phyloP scores from a whole-genome alignment of 2,113 vertebrate species.

The Apaloderma vittatum region DNA sequence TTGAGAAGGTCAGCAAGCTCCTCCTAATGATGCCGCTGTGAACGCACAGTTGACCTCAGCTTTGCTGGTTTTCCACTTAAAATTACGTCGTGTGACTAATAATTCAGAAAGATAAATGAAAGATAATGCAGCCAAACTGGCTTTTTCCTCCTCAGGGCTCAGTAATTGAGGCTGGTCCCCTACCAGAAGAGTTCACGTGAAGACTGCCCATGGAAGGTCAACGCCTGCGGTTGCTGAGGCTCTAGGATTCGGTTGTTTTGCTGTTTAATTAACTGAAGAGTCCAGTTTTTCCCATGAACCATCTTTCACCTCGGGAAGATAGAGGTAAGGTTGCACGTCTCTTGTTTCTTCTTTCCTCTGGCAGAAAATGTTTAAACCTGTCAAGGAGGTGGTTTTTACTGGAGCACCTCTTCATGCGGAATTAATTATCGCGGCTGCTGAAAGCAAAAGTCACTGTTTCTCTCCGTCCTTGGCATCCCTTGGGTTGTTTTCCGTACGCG shows the following conservation, averaged over 20 bases:
- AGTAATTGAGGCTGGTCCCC: background rate
- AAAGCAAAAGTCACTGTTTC: background rate
- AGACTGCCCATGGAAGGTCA: background rate
- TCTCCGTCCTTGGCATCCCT: background rate
- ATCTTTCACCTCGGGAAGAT: constrained; percentile 33
- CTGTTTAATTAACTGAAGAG: constrained; percentile 22
- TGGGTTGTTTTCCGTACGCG: background rate
- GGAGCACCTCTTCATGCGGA: background rate
- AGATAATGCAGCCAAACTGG: background rate
- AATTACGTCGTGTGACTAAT: background rate
- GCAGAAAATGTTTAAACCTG: background rate
- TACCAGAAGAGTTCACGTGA: background rate
- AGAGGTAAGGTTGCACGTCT: constrained; percentile 47
- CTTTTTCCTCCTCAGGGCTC: background rate
- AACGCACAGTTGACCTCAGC: background rate
- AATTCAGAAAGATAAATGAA: background rate
- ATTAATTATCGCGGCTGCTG: background rate
- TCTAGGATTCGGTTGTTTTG: background rate
- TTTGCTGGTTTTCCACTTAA: background rate
- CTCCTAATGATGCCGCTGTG: background rate
- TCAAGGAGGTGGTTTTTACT: background rate
- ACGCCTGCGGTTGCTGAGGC: background rate
- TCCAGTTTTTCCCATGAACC: constrained; percentile 48
- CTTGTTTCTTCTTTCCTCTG: background rate
- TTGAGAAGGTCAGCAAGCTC: background rate